Percentiles rank a stretch among this genome's conserved stretches.
phyloP scores from a whole-genome alignment of 2,888 invertebrate genomes.

The Phaedon cochleariae region DNA sequence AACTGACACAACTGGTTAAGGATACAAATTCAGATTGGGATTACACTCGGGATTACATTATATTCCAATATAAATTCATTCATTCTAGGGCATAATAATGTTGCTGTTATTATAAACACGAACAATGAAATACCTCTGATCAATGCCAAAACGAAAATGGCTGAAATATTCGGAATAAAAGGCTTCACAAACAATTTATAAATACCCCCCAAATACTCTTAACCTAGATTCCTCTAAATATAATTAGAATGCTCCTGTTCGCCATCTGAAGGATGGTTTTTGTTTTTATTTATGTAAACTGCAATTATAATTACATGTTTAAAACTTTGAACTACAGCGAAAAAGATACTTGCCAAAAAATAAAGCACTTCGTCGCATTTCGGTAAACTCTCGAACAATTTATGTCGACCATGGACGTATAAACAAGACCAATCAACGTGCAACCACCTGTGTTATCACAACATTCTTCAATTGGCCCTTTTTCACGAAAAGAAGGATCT shows the following conservation, averaged over 20 bases:
- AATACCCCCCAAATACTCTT: conserved; percentile 16
- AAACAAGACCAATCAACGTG: too few relatives aligned
- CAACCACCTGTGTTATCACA: too few relatives aligned
- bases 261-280: conserved; percentile 7
- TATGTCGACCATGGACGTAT: too few relatives aligned
- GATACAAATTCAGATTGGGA: too few relatives aligned
- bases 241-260: neutral
- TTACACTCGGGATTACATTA: too few relatives aligned
- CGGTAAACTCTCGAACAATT: too few relatives aligned
- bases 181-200: conserved; percentile 21
- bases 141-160: conserved; percentile 17
- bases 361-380: neutral
- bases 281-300: conserved; percentile 22
- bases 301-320: conserved; percentile 17
- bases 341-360: neutral
- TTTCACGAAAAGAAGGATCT: too few relatives aligned
- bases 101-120: conserved; percentile 5
- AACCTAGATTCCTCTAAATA: conserved; percentile 16
- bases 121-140: conserved; percentile 7
- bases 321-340: neutral
- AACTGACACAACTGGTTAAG: too few relatives aligned
- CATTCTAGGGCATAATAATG: neutral
- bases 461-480: too few relatives aligned
- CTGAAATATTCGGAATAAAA: conserved; percentile 4
- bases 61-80: too few relatives aligned